Base-by-base conservation (phyloP, 2,113 vertebrate genomes). In the Neotragus moschatus region DNA sequence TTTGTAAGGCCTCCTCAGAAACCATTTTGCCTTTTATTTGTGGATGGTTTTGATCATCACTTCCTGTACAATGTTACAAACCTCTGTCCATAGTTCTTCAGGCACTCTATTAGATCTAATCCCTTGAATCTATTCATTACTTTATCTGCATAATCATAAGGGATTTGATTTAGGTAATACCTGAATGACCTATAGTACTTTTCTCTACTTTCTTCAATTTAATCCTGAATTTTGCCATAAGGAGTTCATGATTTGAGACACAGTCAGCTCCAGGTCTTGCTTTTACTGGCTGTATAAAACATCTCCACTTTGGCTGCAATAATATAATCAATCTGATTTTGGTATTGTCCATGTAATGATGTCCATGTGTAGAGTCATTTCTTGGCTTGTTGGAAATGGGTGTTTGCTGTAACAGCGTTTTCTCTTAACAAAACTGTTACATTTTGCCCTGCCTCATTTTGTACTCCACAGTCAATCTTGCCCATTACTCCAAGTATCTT, bases 391-490 rank as follows among this genome's bases (percentile, higher is more conserved):
- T 70, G n/a, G n/a, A 23, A 23, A 23, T 70, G n/a, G 19, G n/a
- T 70, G 19, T 39, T 70, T 23, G n/a, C 19, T 70, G 1, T 3
- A 36, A 36, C 0, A 70, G n/a, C 0, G 1, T 70, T 9, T 39
- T 23, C n/a, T 70, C n/a, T 70, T 70, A n/a, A 70, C n/a, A 70
- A 36, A 70, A 12, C 66, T 70, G 19, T 70, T 23, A 36, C 19
- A 23, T 5, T 70, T 21, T 23, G 19, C 10, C n/a, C 19, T 70
- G 66, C n/a, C 2, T 70, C 66, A 70, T 36, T 70, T 70, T 23
- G 66, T 39, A 39, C 10, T 70, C 19, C 66, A 70, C 66, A 73
- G 66, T 73, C 66, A 73, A 39, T 73, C 66, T 73, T 73, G n/a
- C 66, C n/a, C 5, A 1, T 73, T 73, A 73, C 19, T 73, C 21